Conservation (phyloP, 2,797 vertebrate genomes). For the Melanitta fusca region DNA sequence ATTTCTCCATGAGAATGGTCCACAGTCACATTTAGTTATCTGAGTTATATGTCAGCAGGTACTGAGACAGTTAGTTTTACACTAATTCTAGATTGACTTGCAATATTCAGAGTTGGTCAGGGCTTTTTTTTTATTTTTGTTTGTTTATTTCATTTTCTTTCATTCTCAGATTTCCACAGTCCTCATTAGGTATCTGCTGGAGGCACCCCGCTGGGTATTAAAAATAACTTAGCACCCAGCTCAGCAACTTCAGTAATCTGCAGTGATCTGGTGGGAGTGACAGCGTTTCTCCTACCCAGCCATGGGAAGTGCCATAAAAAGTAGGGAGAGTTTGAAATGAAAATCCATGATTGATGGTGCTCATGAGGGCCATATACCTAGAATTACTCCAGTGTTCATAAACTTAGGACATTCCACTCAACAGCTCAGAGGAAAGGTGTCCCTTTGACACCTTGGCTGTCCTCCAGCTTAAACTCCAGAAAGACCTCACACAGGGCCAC, state of each 20-base stretch:
- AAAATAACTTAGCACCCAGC: slow-evolving; percentile 15
- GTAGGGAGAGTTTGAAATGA: slow-evolving; percentile 5
- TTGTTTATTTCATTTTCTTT: neutral
- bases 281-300: slow-evolving; percentile 5
- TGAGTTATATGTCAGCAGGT: neutral
- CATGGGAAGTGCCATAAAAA: slow-evolving; percentile 43
- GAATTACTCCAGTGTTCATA: slow-evolving; percentile 28
- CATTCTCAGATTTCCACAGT: neutral
- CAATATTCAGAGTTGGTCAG: neutral
- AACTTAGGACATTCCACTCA: slow-evolving; percentile 42
- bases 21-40: neutral
- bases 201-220: neutral
- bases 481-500: slow-evolving; percentile 53
- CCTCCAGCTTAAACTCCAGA: slow-evolving; percentile 53
- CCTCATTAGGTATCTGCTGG: neutral
- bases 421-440: slow-evolving; percentile 48
- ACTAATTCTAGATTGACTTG: neutral
- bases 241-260: neutral
- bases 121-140: neutral
- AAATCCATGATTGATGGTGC: slow-evolving; percentile 22
- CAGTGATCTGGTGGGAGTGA: neutral
- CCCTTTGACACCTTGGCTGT: slow-evolving; percentile 52
- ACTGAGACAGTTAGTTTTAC: neutral
- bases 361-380: slow-evolving; percentile 5
- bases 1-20: neutral